Conservation (phyloP, 2,888 invertebrate species). For the Nemotelus pantherinus region DNA sequence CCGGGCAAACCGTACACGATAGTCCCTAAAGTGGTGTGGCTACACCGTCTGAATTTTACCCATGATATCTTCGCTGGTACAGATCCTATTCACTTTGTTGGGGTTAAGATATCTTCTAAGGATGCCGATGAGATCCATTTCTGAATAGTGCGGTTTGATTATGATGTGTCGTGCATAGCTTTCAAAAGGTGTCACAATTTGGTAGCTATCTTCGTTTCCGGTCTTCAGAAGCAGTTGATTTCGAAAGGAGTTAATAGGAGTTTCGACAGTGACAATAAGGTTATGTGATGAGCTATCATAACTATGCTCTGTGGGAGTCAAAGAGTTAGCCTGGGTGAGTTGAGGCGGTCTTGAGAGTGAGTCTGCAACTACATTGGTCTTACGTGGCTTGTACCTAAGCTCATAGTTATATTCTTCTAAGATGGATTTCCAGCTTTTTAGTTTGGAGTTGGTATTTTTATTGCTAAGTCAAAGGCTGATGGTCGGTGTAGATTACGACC, state of each 20-base stretch:
- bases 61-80: conserved; percentile 31
- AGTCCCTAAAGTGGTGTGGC: conserved; percentile 37
- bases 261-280: conserved; percentile 21
- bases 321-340: conserved; percentile 11
- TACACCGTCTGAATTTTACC: conserved; percentile 47
- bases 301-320: conserved; percentile 12
- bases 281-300: conserved; percentile 19
- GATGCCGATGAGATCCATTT: neutral
- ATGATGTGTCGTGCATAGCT: conserved; percentile 6
- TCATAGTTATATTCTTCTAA: conserved; percentile 46
- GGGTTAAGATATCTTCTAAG: conserved; percentile 19
- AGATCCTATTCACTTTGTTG: conserved; percentile 40
- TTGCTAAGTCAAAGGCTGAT: conserved; percentile 45
- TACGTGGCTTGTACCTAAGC: conserved; percentile 43
- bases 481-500: neutral
- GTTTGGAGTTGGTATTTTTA: conserved; percentile 49
- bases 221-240: conserved; percentile 13
- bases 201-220: conserved; percentile 12
- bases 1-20: conserved; percentile 40
- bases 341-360: conserved; percentile 43
- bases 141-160: conserved; percentile 7
- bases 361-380: conserved; percentile 48
- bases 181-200: conserved; percentile 3
- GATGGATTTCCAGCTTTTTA: conserved; percentile 50
- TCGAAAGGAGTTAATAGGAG: conserved; percentile 34